Base-by-base conservation (phyloP, 2,113 vertebrate species). In the Etheostoma cragini region DNA sequence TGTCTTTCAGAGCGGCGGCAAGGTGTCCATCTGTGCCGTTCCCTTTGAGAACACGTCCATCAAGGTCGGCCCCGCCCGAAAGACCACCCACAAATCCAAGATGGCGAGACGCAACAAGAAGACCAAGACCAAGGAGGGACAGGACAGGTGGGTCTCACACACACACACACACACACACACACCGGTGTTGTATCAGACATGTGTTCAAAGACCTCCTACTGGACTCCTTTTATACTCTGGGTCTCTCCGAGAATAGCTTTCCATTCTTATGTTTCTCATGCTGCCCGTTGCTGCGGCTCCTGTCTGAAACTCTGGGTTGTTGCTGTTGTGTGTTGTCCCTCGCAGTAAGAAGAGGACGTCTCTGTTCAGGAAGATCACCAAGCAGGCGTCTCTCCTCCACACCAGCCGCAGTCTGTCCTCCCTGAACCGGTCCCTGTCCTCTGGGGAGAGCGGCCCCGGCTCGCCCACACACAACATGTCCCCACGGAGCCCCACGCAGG, bases 41-140 rank as follows among this genome's bases (percentile, higher is more conserved):
- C 97, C 97, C 0, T 97, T 99, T 91, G 98, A 99, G 87, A 99
- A 99, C 92, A 99, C 98, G 0, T 98, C 98, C 63, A 99, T 99
- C 93, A 98, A 98, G 90, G 95, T 99, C 54, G 98, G 98, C 6
- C 98, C 98, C 0, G 98, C 98, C 56, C 95, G 98, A 26, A 98
- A 97, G 90, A 95, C 96, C 72, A 95, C 93, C 91, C 94, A 95
- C 88, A 99, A 97, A 87, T 97, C 97, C 83, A 99, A 98, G 93
- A 99, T 99, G 98, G 98, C 97, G 33, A 95, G 98, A 33, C 96
- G 98, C 88, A 98, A 96, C 93, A 98, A 98, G 93, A 97, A 96
- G 89, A 96, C 89, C 84, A 97, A 95, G 91, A 96, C 84, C 76
- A 98, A 97, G 91, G 98, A 99, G 30, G 97, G 98, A 3, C 97